Conservation (phyloP, 92 coral and sea anemone genomes). For the Zoanthus sociatus region DNA sequence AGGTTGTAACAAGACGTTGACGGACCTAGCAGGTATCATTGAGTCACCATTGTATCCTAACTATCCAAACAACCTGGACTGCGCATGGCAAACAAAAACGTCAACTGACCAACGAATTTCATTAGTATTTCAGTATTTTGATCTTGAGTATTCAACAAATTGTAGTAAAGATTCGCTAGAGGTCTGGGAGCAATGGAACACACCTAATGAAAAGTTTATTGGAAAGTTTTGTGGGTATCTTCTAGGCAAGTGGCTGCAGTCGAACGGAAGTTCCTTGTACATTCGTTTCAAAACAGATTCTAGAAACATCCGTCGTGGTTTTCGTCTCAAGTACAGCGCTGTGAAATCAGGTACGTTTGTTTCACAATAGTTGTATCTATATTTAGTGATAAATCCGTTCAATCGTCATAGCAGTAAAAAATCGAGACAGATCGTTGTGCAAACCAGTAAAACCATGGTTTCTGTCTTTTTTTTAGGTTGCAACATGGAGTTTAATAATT, state of each 20-base stretch:
- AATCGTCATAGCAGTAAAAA: no score
- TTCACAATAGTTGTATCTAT: not conserved
- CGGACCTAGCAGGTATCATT: constrained; percentile 47
- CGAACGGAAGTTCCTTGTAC: constrained; percentile 58
- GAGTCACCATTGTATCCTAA: constrained; percentile 64
- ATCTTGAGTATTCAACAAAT: constrained; percentile 58
- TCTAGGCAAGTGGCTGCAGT: constrained; percentile 69
- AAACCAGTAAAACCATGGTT: not conserved
- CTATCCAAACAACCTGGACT: constrained; percentile 65
- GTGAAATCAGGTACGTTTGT: constrained; percentile 59
- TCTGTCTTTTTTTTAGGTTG: not conserved
- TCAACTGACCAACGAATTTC: constrained; percentile 67
- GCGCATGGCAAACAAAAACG: constrained; percentile 66
- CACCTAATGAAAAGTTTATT: constrained; percentile 37
- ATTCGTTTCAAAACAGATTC: constrained; percentile 55
- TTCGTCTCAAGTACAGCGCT: constrained; percentile 53
- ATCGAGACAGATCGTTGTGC: no score
- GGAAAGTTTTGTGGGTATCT: constrained; percentile 67
- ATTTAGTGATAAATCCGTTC: no score
- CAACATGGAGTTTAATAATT: constrained; percentile 11
- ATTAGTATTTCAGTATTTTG: constrained; percentile 66
- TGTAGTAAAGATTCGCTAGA: constrained; percentile 60
- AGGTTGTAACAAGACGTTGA: constrained; percentile 64
- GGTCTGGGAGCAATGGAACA: constrained; percentile 66
- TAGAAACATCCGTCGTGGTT: constrained; percentile 60